phyloP scores from a whole-genome alignment of 2,888 invertebrate species.

The Gastracanthus pulcherrimus region DNA sequence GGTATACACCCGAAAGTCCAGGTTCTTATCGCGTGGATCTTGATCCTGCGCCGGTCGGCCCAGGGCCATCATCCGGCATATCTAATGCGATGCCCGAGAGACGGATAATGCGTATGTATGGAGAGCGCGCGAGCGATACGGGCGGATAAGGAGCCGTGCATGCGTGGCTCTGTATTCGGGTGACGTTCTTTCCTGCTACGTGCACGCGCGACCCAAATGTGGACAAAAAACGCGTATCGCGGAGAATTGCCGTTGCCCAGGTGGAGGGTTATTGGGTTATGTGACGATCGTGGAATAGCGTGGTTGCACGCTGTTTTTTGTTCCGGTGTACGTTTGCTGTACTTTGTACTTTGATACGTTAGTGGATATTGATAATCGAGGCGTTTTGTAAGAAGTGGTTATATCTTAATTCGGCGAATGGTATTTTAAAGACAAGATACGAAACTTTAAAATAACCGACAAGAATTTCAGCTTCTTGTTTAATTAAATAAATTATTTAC shows the following conservation, averaged over 20 bases:
- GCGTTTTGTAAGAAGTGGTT: no score
- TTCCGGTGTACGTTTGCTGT: no score
- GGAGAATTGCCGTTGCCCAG: not conserved
- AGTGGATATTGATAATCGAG: no score
- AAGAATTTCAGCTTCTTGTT: no score
- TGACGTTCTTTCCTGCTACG: constrained; percentile 21
- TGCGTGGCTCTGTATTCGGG: constrained; percentile 2
- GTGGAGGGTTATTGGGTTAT: no score
- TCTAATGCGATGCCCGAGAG: constrained; percentile 13
- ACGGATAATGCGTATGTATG: not conserved
- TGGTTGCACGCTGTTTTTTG: no score
- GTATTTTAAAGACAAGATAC: no score
- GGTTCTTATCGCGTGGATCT: not conserved
- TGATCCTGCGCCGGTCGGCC: not conserved
- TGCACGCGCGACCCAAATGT: constrained; percentile 8
- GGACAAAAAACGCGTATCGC: not conserved
- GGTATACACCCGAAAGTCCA: not conserved
- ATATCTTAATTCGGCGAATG: no score
- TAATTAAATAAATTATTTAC: no score
- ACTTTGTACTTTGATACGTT: no score
- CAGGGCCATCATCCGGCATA: not conserved
- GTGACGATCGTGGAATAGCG: no score
- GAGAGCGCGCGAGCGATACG: not conserved
- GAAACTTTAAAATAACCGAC: no score
- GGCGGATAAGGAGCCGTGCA: not conserved